Evolutionary conservation across 2,113 vertebrate genomes (phyloP).

Genomic region (Spizaetus ornatus): DNA sequence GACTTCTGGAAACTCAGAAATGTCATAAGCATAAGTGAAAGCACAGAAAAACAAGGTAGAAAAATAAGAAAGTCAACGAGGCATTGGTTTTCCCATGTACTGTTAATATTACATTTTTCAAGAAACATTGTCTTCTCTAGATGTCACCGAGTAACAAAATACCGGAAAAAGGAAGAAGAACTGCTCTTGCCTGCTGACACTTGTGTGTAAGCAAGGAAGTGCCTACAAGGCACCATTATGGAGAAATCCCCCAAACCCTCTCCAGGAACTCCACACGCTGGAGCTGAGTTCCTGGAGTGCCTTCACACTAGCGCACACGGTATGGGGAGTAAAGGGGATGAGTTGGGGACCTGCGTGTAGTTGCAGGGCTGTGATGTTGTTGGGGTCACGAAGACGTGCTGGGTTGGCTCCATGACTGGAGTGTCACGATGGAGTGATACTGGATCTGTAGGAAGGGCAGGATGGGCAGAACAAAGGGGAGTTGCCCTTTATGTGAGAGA

Average conservation of each 20-base stretch:
- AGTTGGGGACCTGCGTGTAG: not conserved
- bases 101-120: not conserved
- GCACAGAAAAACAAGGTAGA: not conserved
- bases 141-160: not conserved
- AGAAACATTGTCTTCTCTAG: not conserved
- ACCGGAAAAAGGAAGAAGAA: not conserved
- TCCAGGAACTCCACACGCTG: not conserved
- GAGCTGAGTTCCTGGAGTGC: not conserved
- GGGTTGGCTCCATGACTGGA: not conserved
- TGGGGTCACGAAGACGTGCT: not conserved
- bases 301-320: not conserved
- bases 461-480: not conserved
- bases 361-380: not conserved
- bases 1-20: no score
- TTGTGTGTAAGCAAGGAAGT: not conserved
- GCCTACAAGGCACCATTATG: not conserved
- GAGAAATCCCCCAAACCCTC: not conserved
- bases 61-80: not conserved
- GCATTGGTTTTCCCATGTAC: not conserved
- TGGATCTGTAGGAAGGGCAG: not conserved
- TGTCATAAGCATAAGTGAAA: not conserved
- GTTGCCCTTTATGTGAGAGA: not conserved
- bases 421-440: not conserved
- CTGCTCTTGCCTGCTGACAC: not conserved
- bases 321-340: not conserved